Base-by-base conservation (phyloP, 2,888 invertebrate species). In the Megalurothrips usitatus region DNA sequence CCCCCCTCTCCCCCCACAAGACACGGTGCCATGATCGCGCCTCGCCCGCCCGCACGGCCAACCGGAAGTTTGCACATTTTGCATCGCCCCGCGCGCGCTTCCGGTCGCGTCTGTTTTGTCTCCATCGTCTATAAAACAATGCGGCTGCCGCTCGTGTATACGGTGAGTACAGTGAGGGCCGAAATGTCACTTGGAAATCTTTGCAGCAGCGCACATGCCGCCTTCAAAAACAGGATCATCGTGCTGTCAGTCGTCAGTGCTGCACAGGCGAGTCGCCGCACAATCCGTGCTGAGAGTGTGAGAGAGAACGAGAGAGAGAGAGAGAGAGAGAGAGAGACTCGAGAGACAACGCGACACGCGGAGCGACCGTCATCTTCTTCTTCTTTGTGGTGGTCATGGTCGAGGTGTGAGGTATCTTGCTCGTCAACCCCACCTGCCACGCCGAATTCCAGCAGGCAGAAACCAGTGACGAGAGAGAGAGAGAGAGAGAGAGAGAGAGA, bases 401-500 rank as follows among this genome's bases (percentile, higher is more conserved):
- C 58, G 23, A 75, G 68, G 68, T 75, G 68, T 75, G 68, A 75
- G 68, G 68, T 75, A 75, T 75, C 68, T 75, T 75, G 68, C 68
- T 75, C 68, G 68, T 75, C 68, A 75, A 75, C 68, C 68, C 23
- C 68, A 75, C 68, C 68, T 75, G 68, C 68, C 68, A 75, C 23
- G 23, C 68, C 68, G 68, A 75, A 75, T 75, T 75, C 68, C 68
- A 23, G 68, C 68, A 23, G 68, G 34, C 34, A 43, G 34, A 43
- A 43, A 43, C 34, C 34, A 43, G n/a, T n/a, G n/a, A 12, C 52
- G 52, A 6, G 14, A 52, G 52, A 43, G 34, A 4, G 34, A 43
- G 34, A 43, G 34, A 43, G 34, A 43, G 34, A 6, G 6, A 43
- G 6, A 43, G 34, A 43, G 34, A 43, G 34, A 43, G 34, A 43